Evolutionary conservation across 2,888 invertebrate species (phyloP), one percentile per base, ranked within the genome.

Genomic region (Endomychus coccineus): DNA sequence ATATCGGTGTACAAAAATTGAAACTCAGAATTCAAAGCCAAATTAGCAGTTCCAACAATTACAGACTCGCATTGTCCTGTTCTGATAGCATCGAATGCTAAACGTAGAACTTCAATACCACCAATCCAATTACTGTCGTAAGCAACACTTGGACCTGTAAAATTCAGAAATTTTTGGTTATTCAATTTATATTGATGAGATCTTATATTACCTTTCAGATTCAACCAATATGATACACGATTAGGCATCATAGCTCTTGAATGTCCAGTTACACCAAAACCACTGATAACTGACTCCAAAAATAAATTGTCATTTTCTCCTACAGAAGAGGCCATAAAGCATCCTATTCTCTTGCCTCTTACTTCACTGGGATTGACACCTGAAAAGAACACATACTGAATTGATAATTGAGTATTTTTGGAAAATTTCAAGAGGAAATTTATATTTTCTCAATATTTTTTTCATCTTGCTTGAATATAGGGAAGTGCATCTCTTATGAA

Each of bases 211-310:
- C 95, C 92, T 54, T 83, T 84, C 14, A 90, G 73, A 30, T 94
- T 92, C 42, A 96, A 74, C 71, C 84, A 83, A 62, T 88, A 95
- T 0, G 94, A 92, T 49, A 95, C 78, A 34, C 95, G 77, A 67
- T 95, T 95, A 10, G 94, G 85, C 67, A 95, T 78, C 94, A 96
- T 94, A n/a, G 91, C 88, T 43, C 91, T 78, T 48, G 88, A 86
- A 64, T 80, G 80, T 2, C 81, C 82, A 33, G 78, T 76, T 53
- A 82, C 70, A 32, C 74, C 74, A 61, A 80, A 80, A 17, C 80
- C 81, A 47, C 68, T 68, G 1, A 70, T 64, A 29, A 55, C 64
- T 29, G 47, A 73, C 61, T 68, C 75, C 67, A 49, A 71, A 68
- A 58, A 75, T 6, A 64, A 46, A 43, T 62, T 64, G 44, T 70